Base-by-base conservation (phyloP, 2,113 vertebrate species). In the Ceyx cyanopectus region DNA sequence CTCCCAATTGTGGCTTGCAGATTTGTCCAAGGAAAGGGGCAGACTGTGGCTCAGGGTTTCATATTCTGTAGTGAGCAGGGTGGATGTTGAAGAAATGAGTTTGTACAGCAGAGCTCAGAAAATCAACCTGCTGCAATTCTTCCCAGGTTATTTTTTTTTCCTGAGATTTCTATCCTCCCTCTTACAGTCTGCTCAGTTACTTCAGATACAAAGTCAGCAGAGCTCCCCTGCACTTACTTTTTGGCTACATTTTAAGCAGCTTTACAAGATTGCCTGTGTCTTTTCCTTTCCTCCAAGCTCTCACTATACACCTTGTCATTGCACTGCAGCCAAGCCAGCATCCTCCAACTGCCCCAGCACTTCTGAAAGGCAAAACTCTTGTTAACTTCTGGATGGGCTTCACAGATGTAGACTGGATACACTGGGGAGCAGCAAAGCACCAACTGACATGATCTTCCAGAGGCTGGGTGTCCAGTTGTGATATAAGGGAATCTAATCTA, bases 261-360 rank as follows among this genome's bases (percentile, higher is more conserved):
- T 32, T 57, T 4, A 3, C 37, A 12, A 14, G 5, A 4, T 19
- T 16, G 21, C 32, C 45, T 4, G 23, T 21, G n/a, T 57, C 27
- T 45, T 53, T 40, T 27, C n/a, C 61, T 30, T 30, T 29, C 26
- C 65, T 32, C n/a, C 50, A 10, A 21, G 37, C 27, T 60, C 12
- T 77, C n/a, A 43, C 54, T 43, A 1, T 2, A 0, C 29, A 51
- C 7, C 10, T 18, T 5, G 10, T 32, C n/a, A 10, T 43, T n/a
- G 41, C 51, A 54, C 10, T 14, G 3, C 40, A 23, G n/a, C 2
- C 6, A 50, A 77, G 69, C 34, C 51, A 63, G 43, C 58, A 65
- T 45, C 29, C 13, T 46, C 37, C 50, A 18, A 12, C 63, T 41
- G 34, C 51, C 29, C 7, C 32, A 43, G 68, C 54, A 13, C 50